Evolutionary conservation across 1,140 invertebrate genomes (phyloP).

Genomic region (Drosophila erecta): DNA sequence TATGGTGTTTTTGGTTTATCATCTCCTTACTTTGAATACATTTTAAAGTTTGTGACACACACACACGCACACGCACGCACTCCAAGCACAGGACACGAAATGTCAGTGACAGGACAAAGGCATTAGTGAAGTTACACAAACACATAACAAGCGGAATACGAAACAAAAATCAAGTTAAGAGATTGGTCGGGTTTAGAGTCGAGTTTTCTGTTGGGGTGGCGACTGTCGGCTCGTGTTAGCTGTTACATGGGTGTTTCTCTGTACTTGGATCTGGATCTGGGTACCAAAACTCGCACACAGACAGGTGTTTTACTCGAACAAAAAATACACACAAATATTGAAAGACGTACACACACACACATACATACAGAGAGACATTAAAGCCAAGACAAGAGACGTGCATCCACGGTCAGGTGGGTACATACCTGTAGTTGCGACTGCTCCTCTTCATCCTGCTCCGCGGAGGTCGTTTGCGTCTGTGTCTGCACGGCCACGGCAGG

Average conservation of each 20-base stretch:
- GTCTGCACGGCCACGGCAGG: constrained; percentile 48
- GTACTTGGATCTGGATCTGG: constrained; percentile 1
- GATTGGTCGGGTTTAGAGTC: constrained; percentile 29
- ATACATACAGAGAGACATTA: constrained; percentile 17
- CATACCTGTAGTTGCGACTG: constrained; percentile 77
- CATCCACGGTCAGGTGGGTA: constrained; percentile 43
- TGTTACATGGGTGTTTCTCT: constrained; percentile 41
- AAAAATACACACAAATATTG: constrained; percentile 57
- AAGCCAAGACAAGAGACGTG: constrained; percentile 61
- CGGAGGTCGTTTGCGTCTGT: constrained; percentile 48
- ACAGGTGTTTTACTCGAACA: constrained; percentile 23
- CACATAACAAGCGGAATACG: constrained; percentile 41
- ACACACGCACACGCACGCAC: constrained; percentile 13
- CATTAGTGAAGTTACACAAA: constrained; percentile 55
- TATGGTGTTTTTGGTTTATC: constrained; percentile 1
- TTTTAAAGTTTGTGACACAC: constrained; percentile 30
- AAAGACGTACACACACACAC: constrained; percentile 44
- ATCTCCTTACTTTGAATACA: constrained; percentile 8
- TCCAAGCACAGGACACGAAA: constrained; percentile 26
- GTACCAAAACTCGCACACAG: constrained; percentile 3
- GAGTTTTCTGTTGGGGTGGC: constrained; percentile 8
- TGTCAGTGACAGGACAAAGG: constrained; percentile 49
- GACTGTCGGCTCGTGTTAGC: constrained; percentile 50
- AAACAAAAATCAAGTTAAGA: constrained; percentile 48
- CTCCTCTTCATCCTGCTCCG: constrained; percentile 31